Conservation (phyloP, 2,888 invertebrate species). For the Platynereis dumerilii region DNA sequence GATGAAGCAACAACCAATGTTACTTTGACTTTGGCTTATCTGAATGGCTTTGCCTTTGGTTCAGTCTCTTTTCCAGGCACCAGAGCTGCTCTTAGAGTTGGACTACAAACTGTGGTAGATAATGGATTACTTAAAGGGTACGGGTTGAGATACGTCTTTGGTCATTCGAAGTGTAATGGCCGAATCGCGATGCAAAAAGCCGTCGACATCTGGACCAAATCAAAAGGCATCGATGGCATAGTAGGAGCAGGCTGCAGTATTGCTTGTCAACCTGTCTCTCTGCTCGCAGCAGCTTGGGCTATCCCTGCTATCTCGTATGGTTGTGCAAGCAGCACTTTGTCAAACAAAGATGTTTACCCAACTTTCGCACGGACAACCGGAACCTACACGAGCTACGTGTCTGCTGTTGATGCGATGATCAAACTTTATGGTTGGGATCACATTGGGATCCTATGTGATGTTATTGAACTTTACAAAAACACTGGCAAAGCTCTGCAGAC, state of each 20-base stretch:
- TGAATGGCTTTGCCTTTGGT: too few relatives aligned
- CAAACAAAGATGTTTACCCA: constrained; percentile 1
- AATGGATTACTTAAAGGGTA: neutral
- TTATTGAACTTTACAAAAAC: too few relatives aligned
- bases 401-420: neutral
- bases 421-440: neutral
- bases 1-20: too few relatives aligned
- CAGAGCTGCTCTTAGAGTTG: too few relatives aligned
- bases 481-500: too few relatives aligned
- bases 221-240: neutral
- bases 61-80: too few relatives aligned
- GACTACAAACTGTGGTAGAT: too few relatives aligned
- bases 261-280: neutral
- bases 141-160: neutral
- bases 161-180: neutral
- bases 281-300: constrained; percentile 3
- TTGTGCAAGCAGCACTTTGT: neutral
- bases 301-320: neutral
- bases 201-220: neutral
- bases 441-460: neutral
- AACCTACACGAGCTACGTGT: neutral
- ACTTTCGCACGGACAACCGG: neutral
- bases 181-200: neutral
- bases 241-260: neutral
- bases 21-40: too few relatives aligned